Percentiles rank a stretch among this genome's conserved stretches.
phyloP scores from a whole-genome alignment of 2,113 vertebrate species.

The Smithornis capensis region DNA sequence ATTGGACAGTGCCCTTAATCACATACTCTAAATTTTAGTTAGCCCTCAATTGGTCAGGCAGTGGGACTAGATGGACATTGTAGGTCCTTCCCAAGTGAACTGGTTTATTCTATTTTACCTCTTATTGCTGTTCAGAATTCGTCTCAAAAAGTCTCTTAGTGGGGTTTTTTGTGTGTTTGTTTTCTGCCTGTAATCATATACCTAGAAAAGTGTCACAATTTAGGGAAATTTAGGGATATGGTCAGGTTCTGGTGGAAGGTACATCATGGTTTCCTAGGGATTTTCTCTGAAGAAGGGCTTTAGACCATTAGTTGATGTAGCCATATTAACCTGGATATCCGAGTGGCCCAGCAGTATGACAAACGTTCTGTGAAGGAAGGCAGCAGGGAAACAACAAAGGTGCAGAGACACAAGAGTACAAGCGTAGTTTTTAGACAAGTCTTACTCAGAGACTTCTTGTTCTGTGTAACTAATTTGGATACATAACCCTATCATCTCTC shows the following conservation, averaged over 20 bases:
- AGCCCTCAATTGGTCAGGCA: not conserved
- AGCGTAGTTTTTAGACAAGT: not conserved
- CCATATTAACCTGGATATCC: not conserved
- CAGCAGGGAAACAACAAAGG: not conserved
- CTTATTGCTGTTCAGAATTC: not conserved
- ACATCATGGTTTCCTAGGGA: not conserved
- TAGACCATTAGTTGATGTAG: not conserved
- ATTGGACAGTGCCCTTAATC: not conserved
- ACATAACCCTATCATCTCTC: not conserved
- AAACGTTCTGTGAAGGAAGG: not conserved
- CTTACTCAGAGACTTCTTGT: not conserved
- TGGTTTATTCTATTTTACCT: not conserved
- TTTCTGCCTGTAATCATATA: not conserved
- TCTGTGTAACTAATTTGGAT: not conserved
- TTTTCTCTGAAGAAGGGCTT: not conserved
- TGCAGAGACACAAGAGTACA: not conserved
- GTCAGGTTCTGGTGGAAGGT: not conserved
- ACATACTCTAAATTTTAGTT: not conserved
- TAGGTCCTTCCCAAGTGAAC: not conserved
- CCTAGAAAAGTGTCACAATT: not conserved
- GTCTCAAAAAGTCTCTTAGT: not conserved
- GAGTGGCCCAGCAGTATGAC: not conserved
- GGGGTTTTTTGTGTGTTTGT: not conserved
- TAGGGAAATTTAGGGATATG: not conserved
- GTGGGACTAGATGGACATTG: not conserved